Evolutionary conservation across 2,888 invertebrate genomes (phyloP).

Genomic region (Tortricodes alternella): DNA sequence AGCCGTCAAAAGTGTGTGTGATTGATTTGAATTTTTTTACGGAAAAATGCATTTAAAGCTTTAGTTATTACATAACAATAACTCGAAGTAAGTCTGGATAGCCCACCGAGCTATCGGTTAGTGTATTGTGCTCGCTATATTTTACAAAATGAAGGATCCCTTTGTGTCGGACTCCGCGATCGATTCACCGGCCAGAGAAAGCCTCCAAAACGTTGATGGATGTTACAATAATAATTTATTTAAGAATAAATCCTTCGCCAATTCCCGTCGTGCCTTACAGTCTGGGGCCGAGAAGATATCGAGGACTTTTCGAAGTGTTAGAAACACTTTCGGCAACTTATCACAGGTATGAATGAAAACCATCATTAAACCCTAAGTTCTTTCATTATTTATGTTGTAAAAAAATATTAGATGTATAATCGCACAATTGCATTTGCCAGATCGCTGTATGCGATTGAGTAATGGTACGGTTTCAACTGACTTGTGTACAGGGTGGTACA

Average conservation of each 20-base stretch:
- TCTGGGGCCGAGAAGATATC: constrained; percentile 86
- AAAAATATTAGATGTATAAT: too few relatives aligned
- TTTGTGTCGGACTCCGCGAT: constrained; percentile 68
- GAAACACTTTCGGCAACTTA: constrained; percentile 85
- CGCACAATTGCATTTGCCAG: too few relatives aligned
- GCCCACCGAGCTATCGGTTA: constrained; percentile 19
- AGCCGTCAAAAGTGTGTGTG: constrained; percentile 30
- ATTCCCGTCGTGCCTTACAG: constrained; percentile 84
- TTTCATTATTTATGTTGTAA: not conserved
- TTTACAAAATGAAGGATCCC: constrained; percentile 69
- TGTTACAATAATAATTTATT: constrained; percentile 72
- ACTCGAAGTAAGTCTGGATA: constrained; percentile 29
- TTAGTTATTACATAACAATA: constrained; percentile 34
- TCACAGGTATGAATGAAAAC: constrained; percentile 80
- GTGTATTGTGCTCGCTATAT: constrained; percentile 32
- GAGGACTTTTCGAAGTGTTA: constrained; percentile 85
- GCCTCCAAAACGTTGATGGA: constrained; percentile 69
- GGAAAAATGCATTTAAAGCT: constrained; percentile 49
- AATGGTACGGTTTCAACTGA: too few relatives aligned
- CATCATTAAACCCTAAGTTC: constrained; percentile 5
- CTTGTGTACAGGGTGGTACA: too few relatives aligned
- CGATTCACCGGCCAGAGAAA: constrained; percentile 72
- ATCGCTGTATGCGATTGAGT: too few relatives aligned
- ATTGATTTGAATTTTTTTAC: constrained; percentile 48
- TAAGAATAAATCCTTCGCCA: constrained; percentile 79